phyloP scores from a whole-genome alignment of 2,113 vertebrate genomes.

The Heterotilapia buettikoferi region DNA sequence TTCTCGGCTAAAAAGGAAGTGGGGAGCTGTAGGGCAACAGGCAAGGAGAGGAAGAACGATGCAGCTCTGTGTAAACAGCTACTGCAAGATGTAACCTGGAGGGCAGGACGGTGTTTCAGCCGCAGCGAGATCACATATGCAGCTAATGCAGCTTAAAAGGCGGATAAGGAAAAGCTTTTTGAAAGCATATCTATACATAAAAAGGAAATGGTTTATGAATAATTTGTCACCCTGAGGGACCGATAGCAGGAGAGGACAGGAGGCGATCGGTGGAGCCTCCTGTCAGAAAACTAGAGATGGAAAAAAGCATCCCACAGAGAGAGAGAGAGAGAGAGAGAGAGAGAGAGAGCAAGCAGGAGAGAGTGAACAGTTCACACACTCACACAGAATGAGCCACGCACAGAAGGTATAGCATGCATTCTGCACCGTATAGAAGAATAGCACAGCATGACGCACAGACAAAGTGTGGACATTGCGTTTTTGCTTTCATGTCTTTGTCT shows the following conservation, averaged over 20 bases:
- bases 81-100: slow-evolving; percentile 8
- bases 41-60: not conserved
- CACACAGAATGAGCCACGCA: not conserved
- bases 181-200: slow-evolving; percentile 37
- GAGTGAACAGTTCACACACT: not conserved
- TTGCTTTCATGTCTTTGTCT: not conserved
- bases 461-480: not conserved
- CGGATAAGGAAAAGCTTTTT: slow-evolving; percentile 53
- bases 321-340: not conserved
- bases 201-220: slow-evolving; percentile 49
- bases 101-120: not conserved
- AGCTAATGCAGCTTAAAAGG: slow-evolving; percentile 38
- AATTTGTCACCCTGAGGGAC: slow-evolving; percentile 38
- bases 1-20: not conserved
- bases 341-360: not conserved
- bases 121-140: not conserved
- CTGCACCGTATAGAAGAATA: not conserved
- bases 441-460: too few relatives aligned
- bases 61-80: not conserved
- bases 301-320: not conserved
- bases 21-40: slow-evolving; percentile 2
- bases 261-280: not conserved
- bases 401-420: not conserved
- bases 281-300: not conserved
- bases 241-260: not conserved